Base-by-base conservation (phyloP, 1,140 invertebrate species). In the Trichonephila clavipes region DNA sequence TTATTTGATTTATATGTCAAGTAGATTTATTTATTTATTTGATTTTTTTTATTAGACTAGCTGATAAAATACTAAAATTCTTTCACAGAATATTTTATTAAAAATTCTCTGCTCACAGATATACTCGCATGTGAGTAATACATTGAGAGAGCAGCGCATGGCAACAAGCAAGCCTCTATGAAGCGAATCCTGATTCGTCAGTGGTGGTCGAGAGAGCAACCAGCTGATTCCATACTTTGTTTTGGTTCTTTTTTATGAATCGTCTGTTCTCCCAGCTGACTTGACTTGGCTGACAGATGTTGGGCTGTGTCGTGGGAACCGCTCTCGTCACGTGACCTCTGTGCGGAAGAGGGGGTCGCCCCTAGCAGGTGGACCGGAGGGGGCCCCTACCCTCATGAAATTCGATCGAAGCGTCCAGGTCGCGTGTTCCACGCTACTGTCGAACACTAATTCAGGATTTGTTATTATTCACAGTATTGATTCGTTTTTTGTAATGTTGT, bases 231-330 rank as follows among this genome's bases (percentile, higher is more conserved):
- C 24, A 83, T 83, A n/a, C 51, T 83, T 64, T 87, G 58, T 62
- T 87, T 87, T 24, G 21, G 85, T 87, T 87, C 14, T 64, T 40
- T 24, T 64, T 86, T 61, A 10, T 24, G 62, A 8, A 6, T 62
- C 14, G 51, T 83, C 28, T 28, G 77, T 28, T 19, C 82, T 58
- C 85, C 85, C 85, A 87, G 85, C 85, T 87, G 85, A 87, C 85
- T 69, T 28, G 77, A 18, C 18, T 58, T 4, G 59, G 16, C 21
- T 40, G 82, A 83, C 82, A 83, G 82, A 83, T 83, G 82, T 58
- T 44, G 82, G 10, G 82, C 6, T 21, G 51, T 64, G 61, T 87
- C 85, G 85, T 87, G 85, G 85, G 85, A 87, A 87, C 59, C 21
- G 24, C 51, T 64, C 85, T 16, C 24, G 58, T 87, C 85, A 87